A percentile compares a stretch with the other conserved stretches of the same genome.
phyloP scores from a whole-genome alignment of 2,797 vertebrate species.

The Onychomys arenicola region DNA sequence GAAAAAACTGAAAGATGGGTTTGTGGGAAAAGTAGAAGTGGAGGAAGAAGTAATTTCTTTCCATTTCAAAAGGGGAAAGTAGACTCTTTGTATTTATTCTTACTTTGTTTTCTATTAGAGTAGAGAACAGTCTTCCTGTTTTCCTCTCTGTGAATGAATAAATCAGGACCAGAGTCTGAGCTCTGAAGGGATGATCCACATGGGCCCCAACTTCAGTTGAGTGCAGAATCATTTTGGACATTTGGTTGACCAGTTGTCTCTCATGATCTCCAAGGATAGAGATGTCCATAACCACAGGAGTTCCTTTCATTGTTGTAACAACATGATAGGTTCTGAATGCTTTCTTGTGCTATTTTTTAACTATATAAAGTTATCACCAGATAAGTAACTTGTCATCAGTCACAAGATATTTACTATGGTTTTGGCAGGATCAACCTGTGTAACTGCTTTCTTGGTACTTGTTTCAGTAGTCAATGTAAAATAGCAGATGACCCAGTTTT shows the following conservation, averaged over 20 bases:
- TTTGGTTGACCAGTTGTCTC: neutral
- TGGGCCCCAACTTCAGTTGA: neutral
- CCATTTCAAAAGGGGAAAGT: neutral
- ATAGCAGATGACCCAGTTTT: neutral
- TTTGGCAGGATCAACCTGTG: neutral
- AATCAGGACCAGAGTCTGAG: neutral
- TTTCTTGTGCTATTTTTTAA: neutral
- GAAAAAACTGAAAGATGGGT: neutral
- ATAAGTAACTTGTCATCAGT: constrained; percentile 6
- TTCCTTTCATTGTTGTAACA: neutral
- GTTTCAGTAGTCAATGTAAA: neutral
- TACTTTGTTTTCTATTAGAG: neutral
- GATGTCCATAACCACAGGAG: neutral
- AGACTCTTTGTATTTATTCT: neutral
- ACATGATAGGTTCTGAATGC: neutral
- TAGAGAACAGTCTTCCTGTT: neutral
- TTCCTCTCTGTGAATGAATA: neutral
- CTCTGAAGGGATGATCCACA: neutral
- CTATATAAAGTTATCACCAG: neutral
- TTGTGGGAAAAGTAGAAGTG: neutral
- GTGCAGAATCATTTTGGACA: neutral
- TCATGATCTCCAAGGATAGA: neutral
- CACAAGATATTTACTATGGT: neutral
- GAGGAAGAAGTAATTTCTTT: neutral
- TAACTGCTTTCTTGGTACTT: neutral